phyloP scores from a whole-genome alignment of 2,797 vertebrate species.

The Scomberomorus guttatus region DNA sequence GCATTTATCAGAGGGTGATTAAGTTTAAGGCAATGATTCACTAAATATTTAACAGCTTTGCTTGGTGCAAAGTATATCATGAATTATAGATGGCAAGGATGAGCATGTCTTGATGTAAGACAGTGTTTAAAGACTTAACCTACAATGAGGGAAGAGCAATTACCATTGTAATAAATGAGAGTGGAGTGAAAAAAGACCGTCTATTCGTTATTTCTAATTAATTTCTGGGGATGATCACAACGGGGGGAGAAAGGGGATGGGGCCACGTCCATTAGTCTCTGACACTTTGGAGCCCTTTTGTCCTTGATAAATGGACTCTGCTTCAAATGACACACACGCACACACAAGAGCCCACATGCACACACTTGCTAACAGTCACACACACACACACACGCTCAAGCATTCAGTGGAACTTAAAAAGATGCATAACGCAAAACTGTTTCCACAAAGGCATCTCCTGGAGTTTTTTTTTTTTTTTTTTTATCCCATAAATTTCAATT shows the following conservation, averaged over 20 bases:
- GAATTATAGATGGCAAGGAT: constrained; percentile 89
- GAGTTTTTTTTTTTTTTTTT: neutral
- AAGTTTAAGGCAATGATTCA: constrained; percentile 89
- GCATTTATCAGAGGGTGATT: constrained; percentile 88
- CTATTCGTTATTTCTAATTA: constrained; percentile 90
- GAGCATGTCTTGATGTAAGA: constrained; percentile 88
- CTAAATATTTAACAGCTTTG: constrained; percentile 93
- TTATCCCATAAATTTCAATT: neutral
- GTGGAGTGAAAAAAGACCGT: constrained; percentile 76
- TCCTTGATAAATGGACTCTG: constrained; percentile 84
- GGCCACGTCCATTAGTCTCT: constrained; percentile 83
- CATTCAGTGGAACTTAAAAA: neutral
- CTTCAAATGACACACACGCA: constrained; percentile 67
- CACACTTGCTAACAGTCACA: constrained; percentile 10
- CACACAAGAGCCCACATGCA: constrained; percentile 23
- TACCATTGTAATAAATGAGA: constrained; percentile 89
- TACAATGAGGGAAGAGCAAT: constrained; percentile 89
- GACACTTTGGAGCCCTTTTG: constrained; percentile 84
- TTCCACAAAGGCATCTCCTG: neutral
- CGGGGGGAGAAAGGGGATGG: constrained; percentile 63
- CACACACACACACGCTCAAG: constrained; percentile 7
- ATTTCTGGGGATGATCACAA: constrained; percentile 86
- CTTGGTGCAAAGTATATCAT: constrained; percentile 91
- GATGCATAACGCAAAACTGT: neutral
- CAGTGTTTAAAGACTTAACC: constrained; percentile 90